These are phyloP conservation scores for Girardinus metallicus DNA, from an alignment of 2,797 vertebrate species.

Conservation along the genomic window DNA sequence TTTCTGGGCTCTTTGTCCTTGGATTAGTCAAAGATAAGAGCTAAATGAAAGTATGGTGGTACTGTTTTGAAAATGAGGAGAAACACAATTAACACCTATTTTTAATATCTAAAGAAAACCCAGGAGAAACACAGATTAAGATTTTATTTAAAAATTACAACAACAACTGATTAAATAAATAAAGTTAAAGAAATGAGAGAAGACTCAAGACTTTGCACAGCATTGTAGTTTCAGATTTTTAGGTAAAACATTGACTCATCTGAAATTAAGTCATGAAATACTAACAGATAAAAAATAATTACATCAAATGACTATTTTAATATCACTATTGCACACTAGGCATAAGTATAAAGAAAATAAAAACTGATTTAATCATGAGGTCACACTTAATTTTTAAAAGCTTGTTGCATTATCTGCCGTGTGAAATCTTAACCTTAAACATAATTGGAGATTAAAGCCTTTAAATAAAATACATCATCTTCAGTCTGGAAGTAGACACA, in stretches of 20 bases:
- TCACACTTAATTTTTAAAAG: not conserved
- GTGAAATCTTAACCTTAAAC: not conserved
- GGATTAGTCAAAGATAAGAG: not conserved
- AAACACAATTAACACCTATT: not conserved
- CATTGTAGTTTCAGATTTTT: not conserved
- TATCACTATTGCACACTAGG: not conserved
- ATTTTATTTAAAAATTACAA: not conserved
- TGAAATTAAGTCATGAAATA: not conserved
- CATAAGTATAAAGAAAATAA: not conserved
- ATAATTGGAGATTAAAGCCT: not conserved
- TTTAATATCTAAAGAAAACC: not conserved
- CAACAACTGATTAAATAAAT: not conserved
- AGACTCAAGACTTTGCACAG: not conserved
- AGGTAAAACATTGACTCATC: not conserved
- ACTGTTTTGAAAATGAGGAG: not conserved
- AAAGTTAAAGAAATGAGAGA: not conserved
- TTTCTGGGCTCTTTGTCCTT: not conserved
- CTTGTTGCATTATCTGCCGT: not conserved
- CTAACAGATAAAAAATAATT: not conserved
- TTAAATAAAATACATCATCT: not conserved
- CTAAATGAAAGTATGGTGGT: not conserved
- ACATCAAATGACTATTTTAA: not conserved
- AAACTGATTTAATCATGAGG: not conserved
- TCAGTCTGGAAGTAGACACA: not conserved
- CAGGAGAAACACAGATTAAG: not conserved